Conservation (phyloP, 2,888 invertebrate species). For the Mesorhabditis sp. region DNA sequence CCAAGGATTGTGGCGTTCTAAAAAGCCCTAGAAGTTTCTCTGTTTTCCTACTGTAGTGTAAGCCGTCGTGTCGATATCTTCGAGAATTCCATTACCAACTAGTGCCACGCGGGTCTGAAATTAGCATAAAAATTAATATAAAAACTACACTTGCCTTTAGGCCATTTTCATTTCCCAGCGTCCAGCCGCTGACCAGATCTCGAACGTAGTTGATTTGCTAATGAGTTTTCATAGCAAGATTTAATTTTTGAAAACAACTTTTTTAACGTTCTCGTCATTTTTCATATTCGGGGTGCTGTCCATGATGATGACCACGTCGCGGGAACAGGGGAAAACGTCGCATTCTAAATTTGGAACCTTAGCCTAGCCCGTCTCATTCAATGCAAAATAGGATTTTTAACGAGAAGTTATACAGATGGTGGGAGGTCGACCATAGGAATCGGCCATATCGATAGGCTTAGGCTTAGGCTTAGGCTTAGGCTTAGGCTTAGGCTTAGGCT, state of each 20-base stretch:
- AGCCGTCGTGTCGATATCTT: constrained; percentile 1
- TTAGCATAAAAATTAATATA: neutral
- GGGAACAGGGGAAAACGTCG: constrained; percentile 1
- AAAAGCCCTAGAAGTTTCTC: neutral
- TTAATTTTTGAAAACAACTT: neutral
- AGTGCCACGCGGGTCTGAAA: neutral
- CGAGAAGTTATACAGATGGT: too few relatives aligned
- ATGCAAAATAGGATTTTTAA: too few relatives aligned
- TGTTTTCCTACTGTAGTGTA: neutral
- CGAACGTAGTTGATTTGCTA: constrained; percentile 1
- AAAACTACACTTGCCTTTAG: neutral
- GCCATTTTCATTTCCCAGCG: neutral
- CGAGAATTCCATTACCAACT: constrained; percentile 1
- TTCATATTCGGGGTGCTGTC: neutral
- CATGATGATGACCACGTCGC: neutral
- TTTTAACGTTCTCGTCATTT: neutral
- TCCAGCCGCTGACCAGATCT: neutral
- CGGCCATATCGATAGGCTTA: too few relatives aligned
- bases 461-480: too few relatives aligned
- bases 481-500: too few relatives aligned
- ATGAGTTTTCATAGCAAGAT: neutral
- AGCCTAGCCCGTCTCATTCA: too few relatives aligned
- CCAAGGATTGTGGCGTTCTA: neutral
- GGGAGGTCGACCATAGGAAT: too few relatives aligned
- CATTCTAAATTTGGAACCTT: neutral